Evolutionary conservation across 1,140 invertebrate species (phyloP), one percentile per base, ranked within the genome.

Genomic region (Plutomurus gul): DNA sequence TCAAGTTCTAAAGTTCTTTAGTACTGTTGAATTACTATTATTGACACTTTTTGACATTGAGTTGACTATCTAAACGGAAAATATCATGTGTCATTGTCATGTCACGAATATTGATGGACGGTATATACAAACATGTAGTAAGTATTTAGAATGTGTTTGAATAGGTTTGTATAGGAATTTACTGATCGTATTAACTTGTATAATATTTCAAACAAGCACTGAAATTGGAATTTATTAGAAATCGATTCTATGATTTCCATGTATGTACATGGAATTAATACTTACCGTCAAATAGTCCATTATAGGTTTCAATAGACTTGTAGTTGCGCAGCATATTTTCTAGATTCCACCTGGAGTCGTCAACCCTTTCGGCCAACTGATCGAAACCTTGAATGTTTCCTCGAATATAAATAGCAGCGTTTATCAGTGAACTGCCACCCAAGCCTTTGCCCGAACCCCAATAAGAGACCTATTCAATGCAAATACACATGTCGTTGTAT

Each of bases 381-480:
- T 80, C 65, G 70, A 76, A 80, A 11, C 79, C 79, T 39, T 80
- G 74, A 4, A 76, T 30, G 40, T 90, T 88, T 3, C 91, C 91
- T 37, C 91, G 86, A 16, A 91, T 88, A 82, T 92, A 92, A 8
- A 89, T 89, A 91, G 92, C 91, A 5, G 89, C 90, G 82, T 92
- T 90, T 75, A 91, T 87, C 11, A 87, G 85, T 0, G 89, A 90
- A 43, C 87, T 89, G 5, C 91, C 91, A 11, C 91, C 91, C 39
- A 88, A 76, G 82, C 84, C 85, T 80, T 85, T 86, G 4, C 86
- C 87, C 18, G 86, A 84, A 1, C 85, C 84, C 85, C 85, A 87
- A 75, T 2, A 10, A 10, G 43, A 3, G 16, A 43, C 16, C 4
- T 73, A 16, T 56, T 7, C 6, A 22, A 30, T 33, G 40, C 2